Evolutionary conservation across 2,797 vertebrate genomes (phyloP), one percentile per base, ranked within the genome.

Genomic region (Hozukius guyotensis): DNA sequence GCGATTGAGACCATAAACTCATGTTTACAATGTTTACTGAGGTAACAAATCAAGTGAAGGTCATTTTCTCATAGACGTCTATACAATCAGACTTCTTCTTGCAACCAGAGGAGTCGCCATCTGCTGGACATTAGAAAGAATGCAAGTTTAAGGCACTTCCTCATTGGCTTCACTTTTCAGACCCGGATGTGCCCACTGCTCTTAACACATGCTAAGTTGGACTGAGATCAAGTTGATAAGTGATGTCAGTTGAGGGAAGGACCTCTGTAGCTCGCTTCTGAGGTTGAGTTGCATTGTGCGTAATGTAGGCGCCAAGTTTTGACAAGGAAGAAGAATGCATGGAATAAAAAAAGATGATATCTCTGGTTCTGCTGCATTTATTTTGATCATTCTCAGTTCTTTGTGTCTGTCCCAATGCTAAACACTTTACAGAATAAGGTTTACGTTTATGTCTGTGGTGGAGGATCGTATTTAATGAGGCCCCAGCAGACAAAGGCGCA

Each of bases 401-500:
- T 7, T 34, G 2, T 66, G 16, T 77, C 18, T 32, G 4, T 66
- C 22, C 56, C 20, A 72, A 75, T 11, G 12, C 32, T 56, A 2
- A 49, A 61, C 25, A 64, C 36, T 52, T 24, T 49, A 29, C 22
- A 4, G 18, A 36, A 64, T 60, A 56, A 38, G 80, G 56, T 68
- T 31, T 32, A 16, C 3, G 25, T 68, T 72, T 38, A 12, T 22
- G 34, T 72, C 67, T 61, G 60, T 72, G 68, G 34, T 53, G 22
- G 25, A 42, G 20, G 36, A 75, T 76, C 22, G 46, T 53, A 61
- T 80, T 75, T 82, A 88, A 88, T 86, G 78, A 70, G 78, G 27
- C 34, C 52, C 59, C 34, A 36, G 49, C 31, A 77, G 74, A 83
- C 66, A 68, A 38, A 59, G 25, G 16, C 13, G 31, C 75, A 20